Conservation (phyloP, 2,888 invertebrate species). For the Ornithoptera priamus region DNA sequence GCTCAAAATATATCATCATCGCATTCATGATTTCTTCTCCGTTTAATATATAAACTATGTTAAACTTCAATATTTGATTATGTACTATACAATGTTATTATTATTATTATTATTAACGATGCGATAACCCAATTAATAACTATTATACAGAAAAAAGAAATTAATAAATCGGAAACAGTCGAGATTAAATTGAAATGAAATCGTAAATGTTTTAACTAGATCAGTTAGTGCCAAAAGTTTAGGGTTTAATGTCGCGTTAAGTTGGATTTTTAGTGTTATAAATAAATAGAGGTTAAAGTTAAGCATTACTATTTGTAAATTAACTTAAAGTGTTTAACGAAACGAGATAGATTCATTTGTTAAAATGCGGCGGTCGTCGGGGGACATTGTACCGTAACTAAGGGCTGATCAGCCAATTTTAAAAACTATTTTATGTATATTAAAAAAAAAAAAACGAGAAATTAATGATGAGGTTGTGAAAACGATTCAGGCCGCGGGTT, state of each 20-base stretch:
- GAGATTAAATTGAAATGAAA: constrained; percentile 43
- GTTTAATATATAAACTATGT: constrained; percentile 7
- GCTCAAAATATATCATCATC: constrained; percentile 56
- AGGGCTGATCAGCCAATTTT: constrained; percentile 69
- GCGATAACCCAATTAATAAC: constrained; percentile 28
- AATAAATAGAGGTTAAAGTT: constrained; percentile 64
- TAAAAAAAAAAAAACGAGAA: constrained; percentile 39
- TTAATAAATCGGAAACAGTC: constrained; percentile 36
- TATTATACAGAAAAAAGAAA: too few relatives aligned
- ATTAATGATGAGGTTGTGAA: constrained; percentile 69
- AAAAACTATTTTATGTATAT: constrained; percentile 62
- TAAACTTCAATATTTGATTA: background rate
- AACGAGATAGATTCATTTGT: constrained; percentile 76
- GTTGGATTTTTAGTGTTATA: constrained; percentile 66
- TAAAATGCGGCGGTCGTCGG: constrained; percentile 62
- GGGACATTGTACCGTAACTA: constrained; percentile 53
- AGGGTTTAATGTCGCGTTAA: constrained; percentile 70
- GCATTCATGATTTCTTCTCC: constrained; percentile 31
- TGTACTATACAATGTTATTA: background rate
- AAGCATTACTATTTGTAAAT: constrained; percentile 56
- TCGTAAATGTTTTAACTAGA: constrained; percentile 65
- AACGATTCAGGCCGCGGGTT: constrained; percentile 61
- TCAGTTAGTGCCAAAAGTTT: constrained; percentile 75
- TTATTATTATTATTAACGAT: background rate
- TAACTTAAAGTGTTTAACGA: constrained; percentile 47